Evolutionary conservation across 2,113 vertebrate species (phyloP).

Genomic region (Alces alces): DNA sequence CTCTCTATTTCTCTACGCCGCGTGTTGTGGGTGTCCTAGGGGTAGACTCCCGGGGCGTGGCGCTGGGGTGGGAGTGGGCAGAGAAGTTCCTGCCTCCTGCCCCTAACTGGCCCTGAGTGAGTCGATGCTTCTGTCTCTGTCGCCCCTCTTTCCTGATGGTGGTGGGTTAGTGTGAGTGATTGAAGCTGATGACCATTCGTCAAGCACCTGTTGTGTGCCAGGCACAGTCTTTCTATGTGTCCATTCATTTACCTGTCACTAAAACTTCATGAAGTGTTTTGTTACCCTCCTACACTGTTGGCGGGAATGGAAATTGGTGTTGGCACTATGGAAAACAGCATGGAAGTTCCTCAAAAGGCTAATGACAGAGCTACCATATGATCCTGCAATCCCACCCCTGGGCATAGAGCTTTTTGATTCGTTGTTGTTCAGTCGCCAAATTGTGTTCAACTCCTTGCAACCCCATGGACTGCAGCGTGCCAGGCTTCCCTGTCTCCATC

Average conservation of each 20-base stretch:
- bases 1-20: accelerated
- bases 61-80: accelerated
- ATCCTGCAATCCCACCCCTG: not conserved
- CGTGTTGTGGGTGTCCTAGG: accelerated
- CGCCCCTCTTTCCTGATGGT: not conserved
- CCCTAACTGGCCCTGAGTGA: not conserved
- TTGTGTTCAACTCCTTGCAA: not conserved
- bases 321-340: not conserved
- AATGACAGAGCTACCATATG: not conserved
- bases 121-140: not conserved
- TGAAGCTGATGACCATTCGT: not conserved
- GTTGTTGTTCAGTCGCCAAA: accelerated
- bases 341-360: not conserved
- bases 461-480: not conserved
- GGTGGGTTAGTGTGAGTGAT: not conserved
- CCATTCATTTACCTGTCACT: not conserved
- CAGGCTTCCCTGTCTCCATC: not conserved
- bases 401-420: not conserved
- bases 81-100: not conserved
- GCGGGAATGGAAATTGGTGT: not conserved
- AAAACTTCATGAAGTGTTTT: not conserved
- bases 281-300: not conserved
- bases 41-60: accelerated
- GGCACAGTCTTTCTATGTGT: accelerated
- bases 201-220: not conserved